Evolutionary conservation across 92 coral and sea anemone species (phyloP), one percentile per base, ranked within the genome.

Genomic region (Parazoanthus atlanticus): DNA sequence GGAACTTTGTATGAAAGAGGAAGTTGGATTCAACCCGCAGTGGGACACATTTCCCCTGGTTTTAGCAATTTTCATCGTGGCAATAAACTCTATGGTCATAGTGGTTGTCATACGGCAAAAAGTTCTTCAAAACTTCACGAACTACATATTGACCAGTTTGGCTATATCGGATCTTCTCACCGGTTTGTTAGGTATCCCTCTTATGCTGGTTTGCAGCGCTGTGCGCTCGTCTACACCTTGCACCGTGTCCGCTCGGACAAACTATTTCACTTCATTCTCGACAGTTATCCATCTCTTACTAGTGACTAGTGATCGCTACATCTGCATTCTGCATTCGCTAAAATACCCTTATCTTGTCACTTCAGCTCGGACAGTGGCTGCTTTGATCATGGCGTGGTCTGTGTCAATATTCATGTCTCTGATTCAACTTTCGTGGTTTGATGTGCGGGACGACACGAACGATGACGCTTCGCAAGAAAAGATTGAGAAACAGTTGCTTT

Each of bases 141-240:
- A 90, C 76, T 86, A 52, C 64, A 81, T 90, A 23, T 77, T 90
- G 17, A 56, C 81, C 34, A 90, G 93, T 28, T 79, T 90, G 6
- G 93, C 93, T 8, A 65, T 90, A 28, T 86, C 90, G 4, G 93
- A 90, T 12, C 80, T 90, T 8, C 79, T 90, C 67, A 90, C 93
- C 1, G 93, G 93, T 2, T 46, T 40, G 16, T 65, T 90, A 1
- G 80, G 93, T 36, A 90, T 90, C 12, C 93, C 93, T 8, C 49
- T 86, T 56, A 80, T 79, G 34, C 84, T 90, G 2, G 64, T 70
- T 0, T 90, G 93, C 46, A 90, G 82, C 38, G 84, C 83, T 3
- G 28, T 86, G 0, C 58, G 84, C 10, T 86, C 40, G 16, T 19
- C 83, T 9, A 25, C 84, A 43, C 19, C 73, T 15, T 90, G 93